phyloP scores from a whole-genome alignment of 2,797 vertebrate genomes.

The Muraenolepis orangiensis region DNA sequence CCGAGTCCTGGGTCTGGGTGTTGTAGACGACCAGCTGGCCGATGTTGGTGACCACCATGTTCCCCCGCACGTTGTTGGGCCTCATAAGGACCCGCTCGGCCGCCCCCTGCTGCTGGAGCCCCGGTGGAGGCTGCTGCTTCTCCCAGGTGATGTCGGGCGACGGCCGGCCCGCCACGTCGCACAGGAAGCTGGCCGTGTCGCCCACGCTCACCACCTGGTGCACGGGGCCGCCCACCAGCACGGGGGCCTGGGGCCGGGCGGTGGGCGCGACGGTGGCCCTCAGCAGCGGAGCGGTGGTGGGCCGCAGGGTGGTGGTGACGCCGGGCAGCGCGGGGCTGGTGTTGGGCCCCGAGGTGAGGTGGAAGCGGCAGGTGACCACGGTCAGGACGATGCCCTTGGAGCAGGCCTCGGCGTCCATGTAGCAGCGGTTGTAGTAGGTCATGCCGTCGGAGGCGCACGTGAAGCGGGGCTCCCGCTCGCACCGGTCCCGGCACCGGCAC shows the following conservation, averaged over 20 bases:
- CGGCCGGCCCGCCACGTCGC: slow-evolving; percentile 77
- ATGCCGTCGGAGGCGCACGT: slow-evolving; percentile 96
- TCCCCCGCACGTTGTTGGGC: slow-evolving; percentile 84
- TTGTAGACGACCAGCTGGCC: slow-evolving; percentile 88
- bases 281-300: slow-evolving; percentile 72
- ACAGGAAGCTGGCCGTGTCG: slow-evolving; percentile 85
- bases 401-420: slow-evolving; percentile 98
- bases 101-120: too few relatives aligned
- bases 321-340: slow-evolving; percentile 67
- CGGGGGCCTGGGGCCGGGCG: slow-evolving; percentile 64
- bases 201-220: slow-evolving; percentile 76
- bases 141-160: slow-evolving; percentile 85
- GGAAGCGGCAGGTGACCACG: slow-evolving; percentile 85
- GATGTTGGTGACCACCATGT: slow-evolving; percentile 85
- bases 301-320: slow-evolving; percentile 73
- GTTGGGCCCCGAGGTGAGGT: slow-evolving; percentile 77
- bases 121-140: too few relatives aligned
- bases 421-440: slow-evolving; percentile 99
- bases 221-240: slow-evolving; percentile 67
- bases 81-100: slow-evolving; percentile 80
- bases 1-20: slow-evolving; percentile 77
- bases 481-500: slow-evolving; percentile 95
- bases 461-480: slow-evolving; percentile 95
- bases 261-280: slow-evolving; percentile 63
- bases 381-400: slow-evolving; percentile 89